A percentile compares a stretch with the other conserved stretches of the same genome.
phyloP scores from a whole-genome alignment of 2,888 invertebrate genomes.

The Callimorpha dominula region DNA sequence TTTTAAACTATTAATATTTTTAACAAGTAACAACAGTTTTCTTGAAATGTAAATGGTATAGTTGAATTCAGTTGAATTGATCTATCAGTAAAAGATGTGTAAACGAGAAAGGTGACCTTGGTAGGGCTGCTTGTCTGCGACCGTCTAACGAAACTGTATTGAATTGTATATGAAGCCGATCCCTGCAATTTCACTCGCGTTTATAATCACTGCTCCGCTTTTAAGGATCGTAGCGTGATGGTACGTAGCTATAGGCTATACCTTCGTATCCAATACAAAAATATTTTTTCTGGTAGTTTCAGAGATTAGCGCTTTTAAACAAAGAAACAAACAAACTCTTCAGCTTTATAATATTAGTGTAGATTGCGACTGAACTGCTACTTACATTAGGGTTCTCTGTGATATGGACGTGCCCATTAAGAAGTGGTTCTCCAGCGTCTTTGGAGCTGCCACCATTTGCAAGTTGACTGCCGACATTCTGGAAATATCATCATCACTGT shows the following conservation, averaged over 20 bases:
- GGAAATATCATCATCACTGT: constrained; percentile 25
- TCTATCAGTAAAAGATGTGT: not conserved
- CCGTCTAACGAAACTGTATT: not conserved
- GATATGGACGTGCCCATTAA: constrained; percentile 88
- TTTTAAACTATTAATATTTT: too few relatives aligned
- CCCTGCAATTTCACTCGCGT: too few relatives aligned
- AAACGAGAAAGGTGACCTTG: not conserved
- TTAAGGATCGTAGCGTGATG: too few relatives aligned
- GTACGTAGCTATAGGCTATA: too few relatives aligned
- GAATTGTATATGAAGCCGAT: not conserved
- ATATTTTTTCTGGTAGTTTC: too few relatives aligned
- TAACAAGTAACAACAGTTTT: not conserved
- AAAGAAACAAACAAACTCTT: too few relatives aligned
- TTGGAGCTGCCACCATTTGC: constrained; percentile 74
- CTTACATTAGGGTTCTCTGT: constrained; percentile 90
- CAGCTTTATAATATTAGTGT: too few relatives aligned
- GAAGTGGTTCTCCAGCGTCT: constrained; percentile 81
- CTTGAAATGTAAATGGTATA: too few relatives aligned
- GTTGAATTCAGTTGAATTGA: too few relatives aligned
- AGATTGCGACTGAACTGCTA: constrained; percentile 21
- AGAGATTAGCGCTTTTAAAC: too few relatives aligned
- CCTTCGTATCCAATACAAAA: too few relatives aligned
- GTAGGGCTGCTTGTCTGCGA: not conserved
- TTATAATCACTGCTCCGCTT: too few relatives aligned
- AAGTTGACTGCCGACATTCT: constrained; percentile 72